These are phyloP conservation scores for Ahaetulla prasina DNA, from an alignment of 2,113 vertebrate genomes.

Conservation along the genomic window DNA sequence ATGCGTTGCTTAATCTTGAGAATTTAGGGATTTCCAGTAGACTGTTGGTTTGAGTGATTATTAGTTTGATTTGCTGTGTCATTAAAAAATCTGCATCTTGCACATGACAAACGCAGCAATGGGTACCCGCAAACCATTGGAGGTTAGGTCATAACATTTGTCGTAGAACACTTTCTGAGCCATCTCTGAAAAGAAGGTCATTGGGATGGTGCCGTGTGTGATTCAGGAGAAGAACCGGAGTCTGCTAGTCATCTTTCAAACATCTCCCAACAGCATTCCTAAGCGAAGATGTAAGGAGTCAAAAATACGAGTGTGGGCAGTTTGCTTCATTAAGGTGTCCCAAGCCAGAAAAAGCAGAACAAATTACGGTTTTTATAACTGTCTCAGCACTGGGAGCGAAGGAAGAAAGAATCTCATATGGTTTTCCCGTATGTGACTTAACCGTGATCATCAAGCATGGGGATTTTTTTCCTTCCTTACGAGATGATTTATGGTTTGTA, in stretches of 20 bases:
- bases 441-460: background rate
- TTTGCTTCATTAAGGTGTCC: background rate
- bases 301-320: conserved; percentile 26
- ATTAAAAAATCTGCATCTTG: background rate
- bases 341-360: conserved; percentile 41
- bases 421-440: conserved; percentile 12
- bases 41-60: background rate
- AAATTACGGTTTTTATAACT: conserved; percentile 26
- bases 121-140: rapidly evolving
- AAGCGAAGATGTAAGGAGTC: conserved; percentile 44
- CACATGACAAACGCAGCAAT: background rate
- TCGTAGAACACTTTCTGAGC: conserved; percentile 35
- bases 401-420: background rate
- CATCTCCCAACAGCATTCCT: conserved; percentile 43
- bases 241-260: conserved; percentile 12
- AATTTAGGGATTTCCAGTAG: background rate
- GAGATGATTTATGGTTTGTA: conserved; percentile 9
- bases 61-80: background rate
- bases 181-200: conserved; percentile 1
- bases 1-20: background rate
- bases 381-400: conserved; percentile 5
- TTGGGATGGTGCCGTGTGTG: conserved; percentile 18
- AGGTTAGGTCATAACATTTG: background rate
- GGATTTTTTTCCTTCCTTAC: background rate
- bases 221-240: conserved; percentile 32